Evolutionary conservation across 2,797 vertebrate species (phyloP).

Genomic region (Gobio occitaniae): DNA sequence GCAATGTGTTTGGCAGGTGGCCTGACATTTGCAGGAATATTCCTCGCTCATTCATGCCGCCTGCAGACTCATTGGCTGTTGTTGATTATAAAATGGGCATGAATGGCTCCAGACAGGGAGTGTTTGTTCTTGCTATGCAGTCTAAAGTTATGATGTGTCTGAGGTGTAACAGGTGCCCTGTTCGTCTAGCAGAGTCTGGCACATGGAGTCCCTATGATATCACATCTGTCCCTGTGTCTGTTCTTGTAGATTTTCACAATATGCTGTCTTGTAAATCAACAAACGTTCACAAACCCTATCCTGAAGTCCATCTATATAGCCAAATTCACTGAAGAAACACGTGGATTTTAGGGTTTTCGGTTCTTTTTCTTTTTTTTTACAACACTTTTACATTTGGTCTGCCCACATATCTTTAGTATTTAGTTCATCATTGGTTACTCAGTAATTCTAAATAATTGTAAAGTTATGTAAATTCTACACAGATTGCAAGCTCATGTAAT

Average conservation of each 20-base stretch:
- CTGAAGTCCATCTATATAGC: not conserved
- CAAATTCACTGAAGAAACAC: not conserved
- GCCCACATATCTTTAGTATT: not conserved
- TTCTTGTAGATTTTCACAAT: slow-evolving; percentile 4
- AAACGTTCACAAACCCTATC: not conserved
- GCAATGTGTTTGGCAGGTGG: slow-evolving; percentile 37
- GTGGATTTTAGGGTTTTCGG: no score
- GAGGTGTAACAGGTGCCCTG: slow-evolving; percentile 70
- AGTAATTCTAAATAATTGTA: not conserved
- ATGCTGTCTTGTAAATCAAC: not conserved
- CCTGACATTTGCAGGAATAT: slow-evolving; percentile 51
- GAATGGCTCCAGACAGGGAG: slow-evolving; percentile 61
- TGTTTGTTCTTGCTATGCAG: slow-evolving; percentile 52
- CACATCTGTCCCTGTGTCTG: not conserved
- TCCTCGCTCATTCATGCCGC: slow-evolving; percentile 18
- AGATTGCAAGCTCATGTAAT: not conserved
- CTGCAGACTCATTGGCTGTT: slow-evolving; percentile 44
- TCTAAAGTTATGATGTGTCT: slow-evolving; percentile 50
- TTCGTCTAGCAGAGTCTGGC: slow-evolving; percentile 9
- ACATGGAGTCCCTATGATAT: slow-evolving; percentile 3
- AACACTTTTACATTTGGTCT: not conserved
- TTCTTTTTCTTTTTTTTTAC: no score
- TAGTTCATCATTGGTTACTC: slow-evolving; percentile 2
- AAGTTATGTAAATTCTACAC: slow-evolving; percentile 24
- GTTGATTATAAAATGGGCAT: slow-evolving; percentile 57